Conservation (phyloP, 2,113 vertebrate genomes). For the Morone chrysops region DNA sequence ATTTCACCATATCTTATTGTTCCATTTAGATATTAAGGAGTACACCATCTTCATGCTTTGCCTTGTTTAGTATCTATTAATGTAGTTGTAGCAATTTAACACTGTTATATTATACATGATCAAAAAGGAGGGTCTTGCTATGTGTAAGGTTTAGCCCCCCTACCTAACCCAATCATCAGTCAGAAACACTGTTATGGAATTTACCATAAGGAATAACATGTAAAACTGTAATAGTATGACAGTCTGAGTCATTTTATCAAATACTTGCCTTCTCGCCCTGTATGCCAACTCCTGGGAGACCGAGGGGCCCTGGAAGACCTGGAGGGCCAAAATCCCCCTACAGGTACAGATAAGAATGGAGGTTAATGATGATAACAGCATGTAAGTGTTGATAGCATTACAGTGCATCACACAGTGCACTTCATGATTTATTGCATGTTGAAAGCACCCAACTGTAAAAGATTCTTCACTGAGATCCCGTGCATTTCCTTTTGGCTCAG, state of each 20-base stretch:
- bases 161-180: neutral
- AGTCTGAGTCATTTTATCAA: neutral
- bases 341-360: conserved; percentile 9
- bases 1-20: too few relatives aligned
- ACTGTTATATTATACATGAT: neutral
- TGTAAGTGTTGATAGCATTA: neutral
- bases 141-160: too few relatives aligned
- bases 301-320: conserved; percentile 85
- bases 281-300: conserved; percentile 85
- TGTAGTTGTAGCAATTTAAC: neutral
- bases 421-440: conserved; percentile 38
- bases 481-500: conserved; percentile 13
- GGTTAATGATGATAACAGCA: conserved; percentile 25
- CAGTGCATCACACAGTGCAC: neutral
- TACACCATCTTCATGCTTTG: too few relatives aligned
- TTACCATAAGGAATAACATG: neutral
- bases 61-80: too few relatives aligned
- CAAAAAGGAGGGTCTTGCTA: neutral
- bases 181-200: neutral
- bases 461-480: neutral
- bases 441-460: conserved; percentile 51
- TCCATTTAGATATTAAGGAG: too few relatives aligned
- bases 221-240: neutral
- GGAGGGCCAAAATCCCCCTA: conserved; percentile 88
- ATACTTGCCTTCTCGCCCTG: conserved; percentile 88